Percentiles rank a stretch among this genome's conserved stretches.
phyloP scores from a whole-genome alignment of 2,113 vertebrate genomes.

The Sapayoa aenigma region DNA sequence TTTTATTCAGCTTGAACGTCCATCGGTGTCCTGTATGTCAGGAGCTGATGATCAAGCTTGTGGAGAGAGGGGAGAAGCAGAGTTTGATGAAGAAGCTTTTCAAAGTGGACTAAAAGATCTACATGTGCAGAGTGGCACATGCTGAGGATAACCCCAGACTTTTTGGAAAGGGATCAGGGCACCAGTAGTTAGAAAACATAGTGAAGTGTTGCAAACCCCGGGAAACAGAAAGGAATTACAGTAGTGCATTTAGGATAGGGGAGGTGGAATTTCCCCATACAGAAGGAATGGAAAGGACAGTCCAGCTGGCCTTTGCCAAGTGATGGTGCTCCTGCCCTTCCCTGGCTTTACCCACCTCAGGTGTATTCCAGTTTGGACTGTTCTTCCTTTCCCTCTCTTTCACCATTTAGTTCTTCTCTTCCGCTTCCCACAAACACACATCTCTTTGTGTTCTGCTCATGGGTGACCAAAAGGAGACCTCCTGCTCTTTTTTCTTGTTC shows the following conservation, averaged over 20 bases:
- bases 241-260: neutral
- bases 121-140: neutral
- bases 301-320: neutral
- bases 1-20: neutral
- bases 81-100: neutral
- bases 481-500: neutral
- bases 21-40: neutral
- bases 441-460: neutral
- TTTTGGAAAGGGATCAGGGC: neutral
- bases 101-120: neutral
- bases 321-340: neutral
- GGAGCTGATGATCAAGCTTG: neutral
- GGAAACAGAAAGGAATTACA: neutral
- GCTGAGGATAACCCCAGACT: neutral
- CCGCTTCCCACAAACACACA: neutral
- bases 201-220: neutral
- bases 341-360: neutral
- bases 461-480: neutral
- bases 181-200: neutral
- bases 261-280: neutral
- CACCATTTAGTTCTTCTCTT: neutral
- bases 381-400: neutral
- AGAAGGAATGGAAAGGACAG: neutral
- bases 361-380: neutral
- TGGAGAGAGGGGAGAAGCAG: neutral